Evolutionary conservation across 2,888 invertebrate genomes (phyloP).

Genomic region (Heteropelma amictum): DNA sequence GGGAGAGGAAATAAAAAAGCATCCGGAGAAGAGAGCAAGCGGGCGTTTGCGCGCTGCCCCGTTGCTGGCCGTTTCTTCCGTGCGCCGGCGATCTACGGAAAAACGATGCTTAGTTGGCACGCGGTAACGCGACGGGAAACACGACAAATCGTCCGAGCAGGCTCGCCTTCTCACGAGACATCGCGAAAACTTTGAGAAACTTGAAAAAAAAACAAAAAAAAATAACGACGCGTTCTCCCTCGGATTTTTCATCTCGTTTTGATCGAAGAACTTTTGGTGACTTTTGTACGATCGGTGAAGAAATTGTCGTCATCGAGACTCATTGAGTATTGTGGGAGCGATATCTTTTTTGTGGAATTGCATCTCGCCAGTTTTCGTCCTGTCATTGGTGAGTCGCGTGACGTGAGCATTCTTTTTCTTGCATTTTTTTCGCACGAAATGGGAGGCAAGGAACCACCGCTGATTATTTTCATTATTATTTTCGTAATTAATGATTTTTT

Average conservation of each 20-base stretch:
- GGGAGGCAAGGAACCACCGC: background rate
- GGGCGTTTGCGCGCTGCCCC: background rate
- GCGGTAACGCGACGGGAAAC: conserved; percentile 50
- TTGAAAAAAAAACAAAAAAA: no score
- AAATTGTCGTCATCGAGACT: no score
- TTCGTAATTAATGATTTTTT: no score
- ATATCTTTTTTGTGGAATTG: background rate
- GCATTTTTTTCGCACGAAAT: background rate
- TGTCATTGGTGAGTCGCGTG: conserved; percentile 41
- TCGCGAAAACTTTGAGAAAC: no score
- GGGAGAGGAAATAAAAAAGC: conserved; percentile 2
- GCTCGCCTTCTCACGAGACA: no score
- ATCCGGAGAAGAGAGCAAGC: background rate
- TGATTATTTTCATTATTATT: background rate
- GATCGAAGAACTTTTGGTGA: no score
- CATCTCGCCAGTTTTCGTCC: background rate
- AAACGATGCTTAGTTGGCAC: conserved; percentile 48
- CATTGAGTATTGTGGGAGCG: no score
- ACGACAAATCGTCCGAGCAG: no score
- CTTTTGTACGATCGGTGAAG: no score
- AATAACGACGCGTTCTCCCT: no score
- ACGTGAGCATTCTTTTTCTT: background rate
- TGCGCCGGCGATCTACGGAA: conserved; percentile 44
- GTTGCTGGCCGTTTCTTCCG: conserved; percentile 14
- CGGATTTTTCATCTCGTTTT: no score